phyloP scores from a whole-genome alignment of 2,888 invertebrate genomes.

The Drosophila lacicola region DNA sequence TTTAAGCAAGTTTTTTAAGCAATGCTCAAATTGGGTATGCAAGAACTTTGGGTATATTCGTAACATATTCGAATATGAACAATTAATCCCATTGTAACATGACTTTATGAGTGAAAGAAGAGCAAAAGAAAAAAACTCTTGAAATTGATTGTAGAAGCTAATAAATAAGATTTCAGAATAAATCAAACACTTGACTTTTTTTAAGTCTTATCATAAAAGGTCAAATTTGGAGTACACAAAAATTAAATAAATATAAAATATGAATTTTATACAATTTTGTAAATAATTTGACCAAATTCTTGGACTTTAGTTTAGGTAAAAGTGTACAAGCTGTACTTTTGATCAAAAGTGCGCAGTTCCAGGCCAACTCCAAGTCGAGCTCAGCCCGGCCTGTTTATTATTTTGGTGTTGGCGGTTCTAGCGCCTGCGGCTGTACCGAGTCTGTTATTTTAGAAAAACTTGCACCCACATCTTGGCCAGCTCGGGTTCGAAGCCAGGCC shows the following conservation, averaged over 20 bases:
- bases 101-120: neutral
- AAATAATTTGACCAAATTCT: too few relatives aligned
- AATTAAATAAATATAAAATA: too few relatives aligned
- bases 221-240: too few relatives aligned
- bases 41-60: neutral
- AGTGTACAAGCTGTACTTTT: too few relatives aligned
- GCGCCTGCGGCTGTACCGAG: conserved; percentile 33
- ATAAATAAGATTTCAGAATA: too few relatives aligned
- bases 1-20: conserved; percentile 45
- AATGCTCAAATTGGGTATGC: conserved; percentile 19
- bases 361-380: conserved; percentile 13
- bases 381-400: neutral
- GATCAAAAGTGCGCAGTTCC: neutral
- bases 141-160: neutral
- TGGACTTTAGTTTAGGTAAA: too few relatives aligned
- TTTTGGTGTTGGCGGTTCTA: conserved; percentile 16
- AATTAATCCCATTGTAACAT: too few relatives aligned
- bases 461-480: conserved; percentile 48
- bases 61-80: neutral
- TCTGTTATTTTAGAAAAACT: conserved; percentile 72
- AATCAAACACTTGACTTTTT: too few relatives aligned
- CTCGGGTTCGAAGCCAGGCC: conserved; percentile 8
- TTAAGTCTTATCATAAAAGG: too few relatives aligned
- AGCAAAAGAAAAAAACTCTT: neutral
- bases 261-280: too few relatives aligned